A percentile compares a stretch with the other conserved stretches of the same genome.
Evolutionary conservation across 1,140 invertebrate genomes (phyloP).

Genomic region (Drosophila sp.): DNA sequence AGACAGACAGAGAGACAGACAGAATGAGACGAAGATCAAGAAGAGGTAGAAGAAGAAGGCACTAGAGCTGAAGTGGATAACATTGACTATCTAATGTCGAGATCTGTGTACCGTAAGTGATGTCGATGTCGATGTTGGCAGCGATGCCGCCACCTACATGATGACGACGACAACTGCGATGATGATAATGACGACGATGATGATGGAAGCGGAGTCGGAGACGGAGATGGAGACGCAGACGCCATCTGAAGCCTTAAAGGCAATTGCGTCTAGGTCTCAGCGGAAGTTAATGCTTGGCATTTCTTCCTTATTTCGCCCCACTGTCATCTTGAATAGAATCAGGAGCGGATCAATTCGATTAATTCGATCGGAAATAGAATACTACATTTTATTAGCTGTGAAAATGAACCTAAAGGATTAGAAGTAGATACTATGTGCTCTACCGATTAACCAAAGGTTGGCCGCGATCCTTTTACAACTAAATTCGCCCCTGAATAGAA

Average conservation of each 20-base stretch:
- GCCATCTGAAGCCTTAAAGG: constrained; percentile 1
- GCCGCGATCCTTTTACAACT: too few relatives aligned
- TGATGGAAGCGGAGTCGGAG: neutral
- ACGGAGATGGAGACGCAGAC: constrained; percentile 14
- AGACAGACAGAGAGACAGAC: neutral
- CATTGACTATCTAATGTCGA: constrained; percentile 64
- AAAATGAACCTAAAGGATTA: too few relatives aligned
- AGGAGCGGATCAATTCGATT: neutral
- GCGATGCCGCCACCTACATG: constrained; percentile 68
- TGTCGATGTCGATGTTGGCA: constrained; percentile 74
- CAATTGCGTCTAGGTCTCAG: constrained; percentile 26
- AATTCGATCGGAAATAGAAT: too few relatives aligned
- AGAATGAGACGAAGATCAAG: neutral
- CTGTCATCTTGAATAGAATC: neutral
- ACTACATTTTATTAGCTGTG: too few relatives aligned
- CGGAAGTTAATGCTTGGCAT: constrained; percentile 30
- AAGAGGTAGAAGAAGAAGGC: neutral
- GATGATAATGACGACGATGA: constrained; percentile 34
- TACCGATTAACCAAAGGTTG: too few relatives aligned
- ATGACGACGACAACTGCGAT: constrained; percentile 20
- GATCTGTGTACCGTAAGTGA: constrained; percentile 73
- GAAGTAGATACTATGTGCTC: too few relatives aligned
- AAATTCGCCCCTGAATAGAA: neutral
- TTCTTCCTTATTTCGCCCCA: constrained; percentile 8
- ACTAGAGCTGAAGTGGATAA: constrained; percentile 30